Evolutionary conservation across 2,113 vertebrate genomes (phyloP), one percentile per base, ranked within the genome.

Genomic region (Pseudolaguvia tuberculata): DNA sequence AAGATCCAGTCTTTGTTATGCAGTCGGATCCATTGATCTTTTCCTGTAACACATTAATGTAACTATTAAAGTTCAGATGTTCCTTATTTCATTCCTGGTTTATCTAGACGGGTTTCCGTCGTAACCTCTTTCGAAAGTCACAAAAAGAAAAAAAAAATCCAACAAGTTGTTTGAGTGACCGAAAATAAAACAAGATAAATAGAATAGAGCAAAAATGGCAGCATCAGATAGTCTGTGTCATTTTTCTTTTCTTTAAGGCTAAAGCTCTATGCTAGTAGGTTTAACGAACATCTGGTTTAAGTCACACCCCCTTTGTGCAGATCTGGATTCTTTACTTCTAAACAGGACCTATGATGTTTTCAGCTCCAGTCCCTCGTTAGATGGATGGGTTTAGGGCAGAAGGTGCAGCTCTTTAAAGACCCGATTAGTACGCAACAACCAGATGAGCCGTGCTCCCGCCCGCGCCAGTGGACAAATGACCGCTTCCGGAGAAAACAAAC

Each of bases 381-480:
- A 82, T 72, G 59, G 75, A 82, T 82, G 72, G 23, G 3, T 70
- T 77, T 76, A 72, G 70, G 79, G 78, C 75, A 63, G 25, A 11
- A 51, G 70, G 66, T 21, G 75, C 68, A 65, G 73, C 59, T 15
- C 55, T 75, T 59, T 68, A 45, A 67, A 71, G 25, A 45, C 45
- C 73, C 71, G 48, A 77, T 61, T 31, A 17, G 61, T 61, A 59
- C 11, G 51, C 51, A 69, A 42, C 71, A 73, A 66, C 56, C 76
- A 70, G 80, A 68, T 31, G 45, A 76, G 59, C 57, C 72, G 69
- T 53, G 80, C 48, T 62, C 75, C 53, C 62, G 74, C 73, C 62
- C 59, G 74, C 73, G 58, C 59, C 84, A 83, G 88, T 85, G 78
- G 80, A 88, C 86, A 81, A 67, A 66, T 77, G 48, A 84, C 81